Percentiles rank a stretch among this genome's conserved stretches.
Conservation (phyloP, 2,797 vertebrate genomes). For the Megaceryle alcyon region DNA sequence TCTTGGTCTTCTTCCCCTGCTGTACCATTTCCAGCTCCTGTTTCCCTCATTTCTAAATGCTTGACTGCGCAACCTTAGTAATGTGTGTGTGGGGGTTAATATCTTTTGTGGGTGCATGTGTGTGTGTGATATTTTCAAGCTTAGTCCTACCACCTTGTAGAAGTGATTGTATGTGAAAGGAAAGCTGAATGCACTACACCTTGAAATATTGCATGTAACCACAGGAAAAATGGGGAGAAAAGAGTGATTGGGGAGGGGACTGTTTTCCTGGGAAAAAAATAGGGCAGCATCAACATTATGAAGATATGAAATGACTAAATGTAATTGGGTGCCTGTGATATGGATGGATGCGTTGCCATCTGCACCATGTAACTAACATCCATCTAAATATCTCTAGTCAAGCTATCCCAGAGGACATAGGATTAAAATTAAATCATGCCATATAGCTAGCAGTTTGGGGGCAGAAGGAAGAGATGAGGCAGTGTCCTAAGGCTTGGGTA, state of each 20-base stretch:
- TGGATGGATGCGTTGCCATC: constrained; percentile 67
- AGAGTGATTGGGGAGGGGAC: not conserved
- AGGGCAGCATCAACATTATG: not conserved
- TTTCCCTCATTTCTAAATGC: not conserved
- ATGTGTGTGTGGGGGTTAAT: rapidly evolving
- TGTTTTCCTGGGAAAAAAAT: constrained; percentile 23
- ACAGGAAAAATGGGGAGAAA: not conserved
- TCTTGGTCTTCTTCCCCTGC: not conserved
- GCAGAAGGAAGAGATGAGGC: not conserved
- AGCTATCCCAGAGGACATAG: constrained; percentile 53
- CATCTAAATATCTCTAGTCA: constrained; percentile 66
- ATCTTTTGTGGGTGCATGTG: not conserved
- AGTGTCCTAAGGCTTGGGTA: not conserved
- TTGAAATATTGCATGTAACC: not conserved
- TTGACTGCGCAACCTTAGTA: not conserved
- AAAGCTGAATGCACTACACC: not conserved
- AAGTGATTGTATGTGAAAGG: not conserved
- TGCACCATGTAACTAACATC: constrained; percentile 56
- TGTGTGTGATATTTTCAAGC: not conserved
- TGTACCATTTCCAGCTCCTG: not conserved
- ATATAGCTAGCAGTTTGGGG: not conserved
- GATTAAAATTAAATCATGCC: constrained; percentile 66
- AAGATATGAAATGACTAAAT: constrained; percentile 53
- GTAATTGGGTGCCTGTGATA: constrained; percentile 64
- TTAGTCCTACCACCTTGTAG: not conserved